A percentile compares a stretch with the other conserved stretches of the same genome.
Evolutionary conservation across 1,140 invertebrate species (phyloP).

Genomic region (Coenobita brevimanus): DNA sequence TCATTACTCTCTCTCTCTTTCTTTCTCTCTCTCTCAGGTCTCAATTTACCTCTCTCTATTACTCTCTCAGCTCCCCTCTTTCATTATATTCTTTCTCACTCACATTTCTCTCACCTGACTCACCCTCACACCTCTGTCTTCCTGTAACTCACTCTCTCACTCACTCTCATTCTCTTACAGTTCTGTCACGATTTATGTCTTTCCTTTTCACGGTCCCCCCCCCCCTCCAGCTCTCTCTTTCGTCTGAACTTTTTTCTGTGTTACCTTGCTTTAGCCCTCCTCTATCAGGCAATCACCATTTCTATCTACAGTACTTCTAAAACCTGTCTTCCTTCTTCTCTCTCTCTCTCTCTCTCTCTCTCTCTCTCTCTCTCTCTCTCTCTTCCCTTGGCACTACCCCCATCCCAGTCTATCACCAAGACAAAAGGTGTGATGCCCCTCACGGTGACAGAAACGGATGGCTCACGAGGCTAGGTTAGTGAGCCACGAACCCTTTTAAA

Average conservation of each 20-base stretch:
- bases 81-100: not conserved
- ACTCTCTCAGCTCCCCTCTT: not conserved
- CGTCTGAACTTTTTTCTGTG: not conserved
- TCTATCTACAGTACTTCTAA: too few species aligned
- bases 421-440: conserved; percentile 34
- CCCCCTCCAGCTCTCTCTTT: not conserved
- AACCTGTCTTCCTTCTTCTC: not conserved
- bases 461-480: not conserved
- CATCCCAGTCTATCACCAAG: conserved; percentile 32
- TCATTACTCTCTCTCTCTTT: too few species aligned
- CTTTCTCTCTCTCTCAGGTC: too few species aligned
- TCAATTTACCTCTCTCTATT: not conserved
- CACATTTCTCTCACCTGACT: not conserved
- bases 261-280: not conserved
- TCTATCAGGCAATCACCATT: too few species aligned
- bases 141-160: not conserved
- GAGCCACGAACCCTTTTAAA: too few species aligned
- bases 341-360: conserved; percentile 2
- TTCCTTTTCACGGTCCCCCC: not conserved
- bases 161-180: not conserved
- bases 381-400: conserved; percentile 3
- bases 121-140: not conserved
- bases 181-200: not conserved
- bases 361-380: not conserved
- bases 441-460: conserved; percentile 38